These are phyloP conservation scores for Meiosimyza platycephala DNA, from an alignment of 2,888 invertebrate genomes.

Conservation along the genomic window DNA sequence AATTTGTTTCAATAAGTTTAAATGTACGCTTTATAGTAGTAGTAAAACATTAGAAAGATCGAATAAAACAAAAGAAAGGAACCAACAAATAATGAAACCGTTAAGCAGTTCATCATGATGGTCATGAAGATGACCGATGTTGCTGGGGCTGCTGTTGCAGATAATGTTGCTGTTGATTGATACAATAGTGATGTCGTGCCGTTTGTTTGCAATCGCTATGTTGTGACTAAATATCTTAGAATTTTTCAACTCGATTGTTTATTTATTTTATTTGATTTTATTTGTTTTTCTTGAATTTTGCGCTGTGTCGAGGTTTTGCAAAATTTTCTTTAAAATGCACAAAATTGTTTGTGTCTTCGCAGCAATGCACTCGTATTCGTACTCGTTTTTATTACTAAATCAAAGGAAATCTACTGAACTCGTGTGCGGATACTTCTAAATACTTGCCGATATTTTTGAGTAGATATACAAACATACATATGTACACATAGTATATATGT, in stretches of 20 bases:
- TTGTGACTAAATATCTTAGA: not conserved
- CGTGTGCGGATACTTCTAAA: conserved; percentile 2
- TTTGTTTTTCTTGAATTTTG: conserved; percentile 50
- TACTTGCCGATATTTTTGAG: not conserved
- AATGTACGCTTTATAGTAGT: conserved; percentile 54
- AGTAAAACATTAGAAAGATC: conserved; percentile 57
- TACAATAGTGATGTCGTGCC: conserved; percentile 1
- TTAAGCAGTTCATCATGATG: conserved; percentile 46
- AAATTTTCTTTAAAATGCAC: conserved; percentile 48
- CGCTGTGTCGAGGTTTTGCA: conserved; percentile 4
- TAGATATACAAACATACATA: too few relatives aligned
- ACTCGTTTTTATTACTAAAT: not conserved
- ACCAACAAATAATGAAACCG: conserved; percentile 50
- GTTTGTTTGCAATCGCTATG: not conserved
- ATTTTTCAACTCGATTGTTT: conserved; percentile 1
- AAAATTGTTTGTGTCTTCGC: conserved; percentile 4
- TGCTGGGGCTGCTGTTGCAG: conserved; percentile 12
- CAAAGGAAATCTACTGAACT: conserved; percentile 19
- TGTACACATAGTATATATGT: too few relatives aligned
- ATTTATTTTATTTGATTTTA: conserved; percentile 46
- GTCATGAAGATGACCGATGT: not conserved
- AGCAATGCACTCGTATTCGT: not conserved
- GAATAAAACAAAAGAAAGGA: conserved; percentile 56
- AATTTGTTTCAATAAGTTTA: conserved; percentile 33
- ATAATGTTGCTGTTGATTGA: conserved; percentile 6